A percentile compares a stretch with the other conserved stretches of the same genome.
These are phyloP conservation scores for Nycticryphes semicollaris DNA, from an alignment of 2,113 vertebrate species.

Conservation along the genomic window DNA sequence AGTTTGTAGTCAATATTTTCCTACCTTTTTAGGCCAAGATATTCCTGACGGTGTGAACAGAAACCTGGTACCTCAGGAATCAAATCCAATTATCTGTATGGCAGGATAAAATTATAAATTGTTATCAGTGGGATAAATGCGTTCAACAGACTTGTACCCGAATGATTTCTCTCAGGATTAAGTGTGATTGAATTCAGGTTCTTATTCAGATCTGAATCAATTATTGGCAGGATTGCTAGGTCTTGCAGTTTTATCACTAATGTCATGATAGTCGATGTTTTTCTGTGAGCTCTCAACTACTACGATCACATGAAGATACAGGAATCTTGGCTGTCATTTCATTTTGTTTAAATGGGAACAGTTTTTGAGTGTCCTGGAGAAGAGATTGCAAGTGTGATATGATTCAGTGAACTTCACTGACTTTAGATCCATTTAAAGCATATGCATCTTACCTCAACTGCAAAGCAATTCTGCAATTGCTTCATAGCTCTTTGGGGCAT, in stretches of 20 bases:
- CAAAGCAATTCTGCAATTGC: neutral
- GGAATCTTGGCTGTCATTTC: neutral
- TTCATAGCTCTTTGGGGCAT: neutral
- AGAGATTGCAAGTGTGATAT: neutral
- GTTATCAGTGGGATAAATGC: neutral
- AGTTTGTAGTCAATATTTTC: neutral
- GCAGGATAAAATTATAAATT: conserved; percentile 8
- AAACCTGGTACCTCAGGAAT: neutral
- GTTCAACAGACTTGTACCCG: neutral
- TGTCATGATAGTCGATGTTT: neutral
- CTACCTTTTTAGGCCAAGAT: neutral
- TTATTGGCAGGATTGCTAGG: neutral
- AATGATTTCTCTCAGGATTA: conserved; percentile 12
- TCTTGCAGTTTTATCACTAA: neutral
- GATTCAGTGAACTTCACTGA: neutral
- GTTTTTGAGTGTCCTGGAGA: neutral
- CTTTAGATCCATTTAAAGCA: neutral
- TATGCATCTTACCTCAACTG: neutral
- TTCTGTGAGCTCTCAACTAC: neutral
- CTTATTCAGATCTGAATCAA: neutral
- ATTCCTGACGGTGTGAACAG: neutral
- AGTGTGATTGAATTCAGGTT: neutral
- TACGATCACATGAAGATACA: neutral
- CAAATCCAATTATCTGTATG: conserved; percentile 22
- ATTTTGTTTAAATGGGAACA: neutral